Base-by-base conservation (phyloP, 2,113 vertebrate species). In the Willisornis vidua region DNA sequence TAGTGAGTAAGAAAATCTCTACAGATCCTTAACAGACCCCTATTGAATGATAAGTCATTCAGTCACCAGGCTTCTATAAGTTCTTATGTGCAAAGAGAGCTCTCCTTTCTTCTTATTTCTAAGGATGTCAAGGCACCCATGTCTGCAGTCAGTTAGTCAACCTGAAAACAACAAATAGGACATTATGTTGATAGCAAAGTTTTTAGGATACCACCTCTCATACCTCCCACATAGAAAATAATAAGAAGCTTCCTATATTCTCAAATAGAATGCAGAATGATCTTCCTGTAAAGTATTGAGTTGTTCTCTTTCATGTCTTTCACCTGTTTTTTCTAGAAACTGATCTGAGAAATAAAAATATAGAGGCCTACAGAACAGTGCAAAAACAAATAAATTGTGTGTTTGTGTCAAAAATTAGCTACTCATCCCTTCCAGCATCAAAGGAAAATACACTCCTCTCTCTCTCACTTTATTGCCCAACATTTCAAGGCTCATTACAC, bases 161-260 rank as follows among this genome's bases (percentile, higher is more conserved):
- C 23, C 18, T 51, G 25, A 35, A 87, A 87, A 87, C 3, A 66
- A 54, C 4, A 62, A 54, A 81, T 22, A 2, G 13, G 8, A 58
- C 9, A 87, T 84, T 8, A 41, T 57, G 17, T 12, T 63, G 14
- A 8, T 55, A 71, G 51, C 12, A 41, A 90, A 61, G 10, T 49
- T n/a, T 74, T 13, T 28, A 65, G 12, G n/a, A 52, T 18, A 37
- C 8, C 12, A 51, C 3, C 5, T 7, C 16, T 1, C 6, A 3
- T 5, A 3, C 0, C 12, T 6, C 4, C 4, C 18, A 23, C 4
- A 28, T 0, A n/a, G 1, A n/a, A 59, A 41, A n/a, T 16, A 14
- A 59, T 28, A 26, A 29, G 6, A 65, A 43, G 41, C 9, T 31
- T 72, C 65, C 78, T 43, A 14, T 61, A 66, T 58, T 93, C 94